A percentile compares a stretch with the other conserved stretches of the same genome.
Evolutionary conservation across 2,113 vertebrate species (phyloP).

Genomic region (Halcyon malimbica): DNA sequence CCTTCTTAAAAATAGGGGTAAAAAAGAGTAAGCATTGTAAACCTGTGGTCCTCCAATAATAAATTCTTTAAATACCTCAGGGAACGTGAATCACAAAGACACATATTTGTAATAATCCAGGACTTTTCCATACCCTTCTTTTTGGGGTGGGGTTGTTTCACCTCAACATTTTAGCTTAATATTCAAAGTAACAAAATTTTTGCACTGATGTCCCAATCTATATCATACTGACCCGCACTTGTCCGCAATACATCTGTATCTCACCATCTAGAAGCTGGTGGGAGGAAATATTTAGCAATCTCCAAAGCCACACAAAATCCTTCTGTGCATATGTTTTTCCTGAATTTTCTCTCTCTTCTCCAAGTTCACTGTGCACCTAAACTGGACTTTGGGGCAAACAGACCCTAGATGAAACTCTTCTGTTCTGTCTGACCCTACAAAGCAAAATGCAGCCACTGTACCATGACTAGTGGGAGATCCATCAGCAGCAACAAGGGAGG

Average conservation of each 20-base stretch:
- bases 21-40: neutral
- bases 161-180: neutral
- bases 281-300: neutral
- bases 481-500: neutral
- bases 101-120: neutral
- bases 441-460: neutral
- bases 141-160: neutral
- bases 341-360: neutral
- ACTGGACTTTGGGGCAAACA: neutral
- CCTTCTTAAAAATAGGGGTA: neutral
- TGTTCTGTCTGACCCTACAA: neutral
- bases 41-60: neutral
- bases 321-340: neutral
- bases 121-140: neutral
- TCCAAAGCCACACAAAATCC: neutral
- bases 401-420: neutral
- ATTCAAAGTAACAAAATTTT: neutral
- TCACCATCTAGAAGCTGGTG: neutral
- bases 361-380: neutral
- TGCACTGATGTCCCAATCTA: neutral
- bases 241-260: neutral
- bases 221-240: neutral
- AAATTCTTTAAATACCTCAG: neutral
- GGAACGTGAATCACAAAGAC: neutral
- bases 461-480: rapidly evolving